A percentile compares a stretch with the other conserved stretches of the same genome.
Evolutionary conservation across 2,113 vertebrate genomes (phyloP).

Genomic region (Engystomops pustulosus): DNA sequence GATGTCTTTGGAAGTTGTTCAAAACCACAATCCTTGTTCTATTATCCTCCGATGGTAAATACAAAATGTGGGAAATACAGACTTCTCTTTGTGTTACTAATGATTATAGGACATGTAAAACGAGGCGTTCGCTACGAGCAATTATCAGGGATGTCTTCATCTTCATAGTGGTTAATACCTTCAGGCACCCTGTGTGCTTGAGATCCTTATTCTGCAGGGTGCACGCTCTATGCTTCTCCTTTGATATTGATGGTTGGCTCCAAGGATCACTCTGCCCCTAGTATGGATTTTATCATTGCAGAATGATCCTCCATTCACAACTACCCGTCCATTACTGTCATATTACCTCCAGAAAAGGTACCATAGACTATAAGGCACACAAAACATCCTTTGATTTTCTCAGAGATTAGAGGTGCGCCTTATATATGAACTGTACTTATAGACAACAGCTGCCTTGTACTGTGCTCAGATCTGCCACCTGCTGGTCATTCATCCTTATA

Average conservation of each 20-base stretch:
- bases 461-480: no score
- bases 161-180: background rate
- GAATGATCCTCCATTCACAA: background rate
- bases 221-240: no score
- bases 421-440: no score
- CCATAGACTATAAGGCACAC: no score
- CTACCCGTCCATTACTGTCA: no score
- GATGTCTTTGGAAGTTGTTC: conserved; percentile 6
- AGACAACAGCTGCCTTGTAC: no score
- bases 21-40: conserved; percentile 8
- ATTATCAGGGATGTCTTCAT: background rate
- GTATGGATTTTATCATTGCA: background rate
- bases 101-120: background rate
- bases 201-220: no score
- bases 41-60: background rate
- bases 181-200: background rate
- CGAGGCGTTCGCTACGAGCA: background rate
- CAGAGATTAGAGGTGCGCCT: no score
- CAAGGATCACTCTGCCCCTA: no score
- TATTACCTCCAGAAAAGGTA: no score
- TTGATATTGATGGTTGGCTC: background rate
- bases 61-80: background rate
- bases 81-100: conserved; percentile 8
- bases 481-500: no score
- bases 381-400: no score